Conservation (phyloP, 2,113 vertebrate genomes). For the Megaleporinus macrocephalus region DNA sequence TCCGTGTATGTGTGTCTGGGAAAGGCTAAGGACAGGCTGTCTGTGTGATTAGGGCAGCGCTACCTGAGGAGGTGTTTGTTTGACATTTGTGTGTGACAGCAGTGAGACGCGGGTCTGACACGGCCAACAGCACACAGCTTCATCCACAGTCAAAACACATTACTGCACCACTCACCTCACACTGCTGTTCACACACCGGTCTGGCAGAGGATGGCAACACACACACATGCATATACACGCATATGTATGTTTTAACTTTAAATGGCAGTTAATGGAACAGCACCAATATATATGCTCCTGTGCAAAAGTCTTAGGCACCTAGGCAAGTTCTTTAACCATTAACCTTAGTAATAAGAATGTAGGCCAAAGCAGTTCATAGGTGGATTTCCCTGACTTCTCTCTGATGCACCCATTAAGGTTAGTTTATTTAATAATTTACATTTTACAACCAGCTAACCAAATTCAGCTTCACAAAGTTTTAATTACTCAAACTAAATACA, state of each 20-base stretch:
- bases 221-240: background rate
- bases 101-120: slow-evolving; percentile 72
- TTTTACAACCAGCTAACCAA: no score
- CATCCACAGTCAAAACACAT: slow-evolving; percentile 80
- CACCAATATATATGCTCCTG: no score
- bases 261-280: no score
- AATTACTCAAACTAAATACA: no score
- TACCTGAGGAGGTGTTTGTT: slow-evolving; percentile 89
- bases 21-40: slow-evolving; percentile 83
- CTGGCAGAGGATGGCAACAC: background rate
- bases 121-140: slow-evolving; percentile 64
- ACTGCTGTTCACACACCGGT: background rate
- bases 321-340: no score
- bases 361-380: no score
- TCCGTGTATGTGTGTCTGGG: slow-evolving; percentile 67
- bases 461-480: no score
- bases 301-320: no score
- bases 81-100: slow-evolving; percentile 85
- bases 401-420: no score
- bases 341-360: no score
- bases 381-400: no score
- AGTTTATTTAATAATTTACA: no score
- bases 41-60: slow-evolving; percentile 81
- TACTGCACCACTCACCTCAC: slow-evolving; percentile 63
- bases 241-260: background rate